These are phyloP conservation scores for Apamea crenata DNA, from an alignment of 2,888 invertebrate species.

Conservation along the genomic window DNA sequence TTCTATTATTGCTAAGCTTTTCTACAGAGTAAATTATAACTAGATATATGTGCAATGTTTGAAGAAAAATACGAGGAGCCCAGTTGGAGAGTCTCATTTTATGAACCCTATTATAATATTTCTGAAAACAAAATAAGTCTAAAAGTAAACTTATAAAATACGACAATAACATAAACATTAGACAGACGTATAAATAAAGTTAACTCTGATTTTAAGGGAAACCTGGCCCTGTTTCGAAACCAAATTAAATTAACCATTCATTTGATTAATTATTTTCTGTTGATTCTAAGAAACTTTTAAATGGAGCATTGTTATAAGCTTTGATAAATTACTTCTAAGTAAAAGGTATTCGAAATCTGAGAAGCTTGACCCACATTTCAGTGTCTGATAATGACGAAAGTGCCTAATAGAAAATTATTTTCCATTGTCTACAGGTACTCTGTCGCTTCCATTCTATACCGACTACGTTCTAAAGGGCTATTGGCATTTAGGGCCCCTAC, in stretches of 20 bases:
- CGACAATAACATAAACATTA: not conserved
- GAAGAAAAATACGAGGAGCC: not conserved
- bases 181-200: conserved; percentile 13
- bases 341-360: conserved; percentile 39
- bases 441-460: conserved; percentile 99
- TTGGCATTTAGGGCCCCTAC: conserved; percentile 98
- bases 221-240: conserved; percentile 3
- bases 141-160: conserved; percentile 23
- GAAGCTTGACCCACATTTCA: conserved; percentile 55
- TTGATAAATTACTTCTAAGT: conserved; percentile 34
- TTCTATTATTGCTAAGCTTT: not conserved
- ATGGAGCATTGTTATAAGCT: conserved; percentile 28
- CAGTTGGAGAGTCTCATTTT: not conserved
- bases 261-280: conserved; percentile 42
- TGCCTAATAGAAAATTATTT: conserved; percentile 56
- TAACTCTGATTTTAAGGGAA: conserved; percentile 10
- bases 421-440: conserved; percentile 93
- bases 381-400: conserved; percentile 51
- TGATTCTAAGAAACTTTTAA: conserved; percentile 37
- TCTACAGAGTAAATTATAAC: not conserved
- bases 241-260: conserved; percentile 37
- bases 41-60: not conserved
- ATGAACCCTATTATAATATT: not conserved
- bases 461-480: conserved; percentile 98
- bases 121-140: not conserved